These are phyloP conservation scores for Coregonus ussuriensis DNA, from an alignment of 2,797 vertebrate species.

Conservation along the genomic window DNA sequence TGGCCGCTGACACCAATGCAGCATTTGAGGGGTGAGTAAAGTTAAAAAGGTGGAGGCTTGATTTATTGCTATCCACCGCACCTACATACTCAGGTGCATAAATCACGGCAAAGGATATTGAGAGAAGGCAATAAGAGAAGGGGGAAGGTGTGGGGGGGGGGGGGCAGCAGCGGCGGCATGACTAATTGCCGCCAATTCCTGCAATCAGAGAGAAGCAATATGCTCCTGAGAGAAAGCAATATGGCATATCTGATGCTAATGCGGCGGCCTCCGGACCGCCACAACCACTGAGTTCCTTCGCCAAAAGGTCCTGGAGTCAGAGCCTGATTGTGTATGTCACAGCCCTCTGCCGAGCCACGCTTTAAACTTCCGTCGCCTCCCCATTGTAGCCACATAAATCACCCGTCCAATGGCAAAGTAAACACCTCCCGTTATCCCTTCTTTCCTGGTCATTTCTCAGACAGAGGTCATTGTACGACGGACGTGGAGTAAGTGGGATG, in stretches of 20 bases:
- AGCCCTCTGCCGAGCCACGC: slow-evolving; percentile 16
- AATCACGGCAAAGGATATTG: slow-evolving; percentile 18
- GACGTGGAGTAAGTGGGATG: slow-evolving; percentile 22
- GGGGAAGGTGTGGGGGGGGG: background rate
- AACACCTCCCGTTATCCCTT: slow-evolving; percentile 47
- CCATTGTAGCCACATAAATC: slow-evolving; percentile 59
- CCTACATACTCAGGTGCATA: background rate
- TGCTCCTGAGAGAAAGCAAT: slow-evolving; percentile 9
- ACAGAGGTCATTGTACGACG: slow-evolving; percentile 9
- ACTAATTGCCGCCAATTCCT: slow-evolving; percentile 34
- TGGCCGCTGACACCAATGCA: background rate
- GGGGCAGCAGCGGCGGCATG: background rate
- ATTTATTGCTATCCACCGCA: background rate
- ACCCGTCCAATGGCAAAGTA: slow-evolving; percentile 59
- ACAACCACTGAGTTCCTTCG: background rate
- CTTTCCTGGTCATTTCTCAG: slow-evolving; percentile 27
- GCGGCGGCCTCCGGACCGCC: background rate
- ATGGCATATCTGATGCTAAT: slow-evolving; percentile 31
- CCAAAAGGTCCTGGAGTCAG: background rate
- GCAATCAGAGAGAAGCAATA: slow-evolving; percentile 22
- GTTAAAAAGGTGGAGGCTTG: background rate
- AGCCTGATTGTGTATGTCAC: slow-evolving; percentile 31
- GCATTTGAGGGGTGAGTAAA: background rate
- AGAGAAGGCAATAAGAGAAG: background rate
- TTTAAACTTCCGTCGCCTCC: slow-evolving; percentile 39